phyloP scores from a whole-genome alignment of 2,888 invertebrate species.

The Cristatella mucedo region DNA sequence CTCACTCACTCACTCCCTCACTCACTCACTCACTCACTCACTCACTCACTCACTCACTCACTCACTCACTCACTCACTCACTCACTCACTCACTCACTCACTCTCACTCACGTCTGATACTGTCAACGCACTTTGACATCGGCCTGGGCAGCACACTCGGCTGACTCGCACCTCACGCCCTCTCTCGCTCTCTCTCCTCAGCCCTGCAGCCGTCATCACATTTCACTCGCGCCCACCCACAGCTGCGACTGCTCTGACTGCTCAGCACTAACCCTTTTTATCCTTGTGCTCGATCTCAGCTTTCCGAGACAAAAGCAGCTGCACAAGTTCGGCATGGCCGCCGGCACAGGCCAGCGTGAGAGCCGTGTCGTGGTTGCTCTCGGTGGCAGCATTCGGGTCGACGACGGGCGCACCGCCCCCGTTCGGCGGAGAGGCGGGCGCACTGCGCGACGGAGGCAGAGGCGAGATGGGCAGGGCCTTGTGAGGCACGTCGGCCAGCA shows the following conservation, averaged over 20 bases:
- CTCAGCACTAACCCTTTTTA: constrained; percentile 54
- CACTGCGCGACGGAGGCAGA: no score
- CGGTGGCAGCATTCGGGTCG: constrained; percentile 92
- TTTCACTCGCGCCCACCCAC: no score
- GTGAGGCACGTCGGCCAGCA: no score
- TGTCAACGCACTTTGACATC: no score
- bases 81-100: constrained; percentile 8
- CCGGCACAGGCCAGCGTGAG: constrained; percentile 91
- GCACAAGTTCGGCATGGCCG: constrained; percentile 76
- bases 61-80: constrained; percentile 7
- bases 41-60: constrained; percentile 7
- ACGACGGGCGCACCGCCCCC: no score
- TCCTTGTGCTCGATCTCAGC: constrained; percentile 95
- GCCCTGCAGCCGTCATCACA: no score
- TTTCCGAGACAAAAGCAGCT: constrained; percentile 70
- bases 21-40: constrained; percentile 9
- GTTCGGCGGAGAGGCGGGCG: constrained; percentile 17
- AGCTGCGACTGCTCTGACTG: no score
- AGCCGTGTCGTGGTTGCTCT: constrained; percentile 96
- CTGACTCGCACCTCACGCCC: no score
- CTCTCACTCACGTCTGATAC: not conserved
- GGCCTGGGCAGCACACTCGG: no score
- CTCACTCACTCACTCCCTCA: constrained; percentile 4
- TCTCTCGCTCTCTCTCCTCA: no score
- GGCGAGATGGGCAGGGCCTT: no score